Base-by-base conservation (phyloP, 2,113 vertebrate species). In the Numenius arquata region DNA sequence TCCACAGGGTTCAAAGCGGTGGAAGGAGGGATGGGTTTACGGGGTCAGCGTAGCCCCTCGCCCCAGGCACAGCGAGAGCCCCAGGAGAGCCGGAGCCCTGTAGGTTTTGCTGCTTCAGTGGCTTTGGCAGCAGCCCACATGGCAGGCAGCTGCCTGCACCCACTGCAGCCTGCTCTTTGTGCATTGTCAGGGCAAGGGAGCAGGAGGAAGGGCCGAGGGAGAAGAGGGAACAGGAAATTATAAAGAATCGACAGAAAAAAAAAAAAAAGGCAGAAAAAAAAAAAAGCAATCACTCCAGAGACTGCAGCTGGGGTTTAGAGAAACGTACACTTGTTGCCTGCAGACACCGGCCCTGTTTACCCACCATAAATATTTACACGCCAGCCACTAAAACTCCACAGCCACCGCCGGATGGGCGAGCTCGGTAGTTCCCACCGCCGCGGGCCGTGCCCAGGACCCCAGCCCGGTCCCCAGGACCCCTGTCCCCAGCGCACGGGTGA, bases 111-210 rank as follows among this genome's bases (percentile, higher is more conserved):
- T 94, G 96, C 85, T 95, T 91, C 94, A 93, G 89, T 85, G 89
- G 86, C 61, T 91, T 72, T 96, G 94, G 96, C 93, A 91, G 89
- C 87, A 94, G 58, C 94, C 91, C 91, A 96, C 91, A 93, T 72
- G 91, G 93, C 93, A 86, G 70, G 91, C 93, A 95, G 91, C 93
- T 89, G 94, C 94, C 96, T 89, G 91, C 94, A 92, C 94, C 96
- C 87, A 70, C 94, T 74, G 94, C 93, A 92, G 94, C 91, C 89
- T n/a, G 86, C 93, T 93, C 95, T 89, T 95, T 94, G 94, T 93
- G 93, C 94, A 70, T 91, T 90, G 93, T 95, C 96, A 95, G 96
- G 90, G 70, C 90, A 82, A 26, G 40, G 47, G 84, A 93, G 84
- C 81, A 62, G 87, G 47, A 94, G 74, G 76, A 83, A 95, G 48